Evolutionary conservation across 2,888 invertebrate genomes (phyloP).

Genomic region (Chrysomela aeneicollis): DNA sequence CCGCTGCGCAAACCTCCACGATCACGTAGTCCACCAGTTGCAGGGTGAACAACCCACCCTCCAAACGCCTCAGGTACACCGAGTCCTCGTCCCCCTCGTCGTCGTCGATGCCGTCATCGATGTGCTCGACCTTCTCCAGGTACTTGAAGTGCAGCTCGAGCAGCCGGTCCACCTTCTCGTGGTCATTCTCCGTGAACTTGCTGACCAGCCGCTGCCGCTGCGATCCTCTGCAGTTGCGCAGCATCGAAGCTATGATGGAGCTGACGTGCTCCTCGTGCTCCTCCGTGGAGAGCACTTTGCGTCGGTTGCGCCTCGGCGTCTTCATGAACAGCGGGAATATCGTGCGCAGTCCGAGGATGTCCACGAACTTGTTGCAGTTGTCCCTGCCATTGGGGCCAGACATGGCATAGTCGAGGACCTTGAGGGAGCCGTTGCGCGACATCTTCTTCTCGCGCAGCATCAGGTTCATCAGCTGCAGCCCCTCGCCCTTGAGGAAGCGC

Average conservation of each 20-base stretch:
- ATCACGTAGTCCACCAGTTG: constrained; percentile 93
- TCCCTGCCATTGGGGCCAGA: constrained; percentile 92
- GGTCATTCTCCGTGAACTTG: constrained; percentile 98
- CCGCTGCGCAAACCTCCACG: constrained; percentile 79
- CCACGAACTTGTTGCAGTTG: constrained; percentile 90
- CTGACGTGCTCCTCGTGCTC: constrained; percentile 96
- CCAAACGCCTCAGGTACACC: constrained; percentile 86
- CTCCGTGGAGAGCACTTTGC: constrained; percentile 78
- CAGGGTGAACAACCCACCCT: constrained; percentile 93
- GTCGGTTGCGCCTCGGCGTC: constrained; percentile 87
- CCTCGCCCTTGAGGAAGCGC: constrained; percentile 94
- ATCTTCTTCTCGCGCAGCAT: constrained; percentile 98
- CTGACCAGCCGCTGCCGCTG: constrained; percentile 90
- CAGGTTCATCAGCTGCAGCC: constrained; percentile 98
- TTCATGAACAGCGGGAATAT: constrained; percentile 99
- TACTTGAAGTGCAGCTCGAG: constrained; percentile 98
- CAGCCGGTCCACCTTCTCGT: constrained; percentile 96
- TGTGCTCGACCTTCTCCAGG: constrained; percentile 87
- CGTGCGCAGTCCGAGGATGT: constrained; percentile 78
- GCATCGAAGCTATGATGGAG: constrained; percentile 91
- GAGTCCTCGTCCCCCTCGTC: constrained; percentile 75
- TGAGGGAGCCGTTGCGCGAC: constrained; percentile 94
- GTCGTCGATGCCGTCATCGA: constrained; percentile 79
- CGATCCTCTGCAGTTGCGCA: constrained; percentile 92
- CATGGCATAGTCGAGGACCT: constrained; percentile 97